Evolutionary conservation across 2,113 vertebrate species (phyloP).

Genomic region (Beaufortia kweichowensis): DNA sequence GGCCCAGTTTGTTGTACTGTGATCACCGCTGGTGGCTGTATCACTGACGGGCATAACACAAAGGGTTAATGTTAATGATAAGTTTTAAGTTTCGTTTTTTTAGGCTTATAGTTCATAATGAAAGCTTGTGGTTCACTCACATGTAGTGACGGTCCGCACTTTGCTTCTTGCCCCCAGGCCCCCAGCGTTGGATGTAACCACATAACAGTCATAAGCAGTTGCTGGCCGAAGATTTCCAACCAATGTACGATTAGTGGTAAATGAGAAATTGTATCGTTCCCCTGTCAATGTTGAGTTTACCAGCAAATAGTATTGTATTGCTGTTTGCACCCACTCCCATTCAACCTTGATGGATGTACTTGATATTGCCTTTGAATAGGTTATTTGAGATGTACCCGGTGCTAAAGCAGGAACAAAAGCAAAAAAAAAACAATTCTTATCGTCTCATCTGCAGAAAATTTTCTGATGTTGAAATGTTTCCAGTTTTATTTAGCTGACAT

Average conservation of each 20-base stretch:
- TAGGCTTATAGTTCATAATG: neutral
- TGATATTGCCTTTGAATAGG: slow-evolving; percentile 46
- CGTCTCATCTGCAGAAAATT: slow-evolving; percentile 4
- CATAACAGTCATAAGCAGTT: slow-evolving; percentile 66
- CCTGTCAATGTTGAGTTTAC: slow-evolving; percentile 46
- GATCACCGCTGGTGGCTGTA: slow-evolving; percentile 63
- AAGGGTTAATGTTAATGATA: neutral
- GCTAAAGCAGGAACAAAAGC: slow-evolving; percentile 56
- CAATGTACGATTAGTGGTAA: slow-evolving; percentile 40
- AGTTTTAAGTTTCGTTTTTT: neutral
- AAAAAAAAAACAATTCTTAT: slow-evolving; percentile 12
- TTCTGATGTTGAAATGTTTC: slow-evolving; percentile 18
- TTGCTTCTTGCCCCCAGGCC: slow-evolving; percentile 67
- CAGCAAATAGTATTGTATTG: slow-evolving; percentile 62
- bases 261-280: slow-evolving; percentile 51
- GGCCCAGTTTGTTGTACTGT: slow-evolving; percentile 28
- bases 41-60: slow-evolving; percentile 63
- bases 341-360: slow-evolving; percentile 64
- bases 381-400: slow-evolving; percentile 67
- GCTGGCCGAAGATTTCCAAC: slow-evolving; percentile 60
- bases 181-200: slow-evolving; percentile 68
- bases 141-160: slow-evolving; percentile 68
- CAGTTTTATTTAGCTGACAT: neutral
- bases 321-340: slow-evolving; percentile 65
- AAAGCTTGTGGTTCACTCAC: slow-evolving; percentile 62